Percentiles rank a stretch among this genome's conserved stretches.
Evolutionary conservation across 2,888 invertebrate genomes (phyloP).

Genomic region (Chrysolina americana): DNA sequence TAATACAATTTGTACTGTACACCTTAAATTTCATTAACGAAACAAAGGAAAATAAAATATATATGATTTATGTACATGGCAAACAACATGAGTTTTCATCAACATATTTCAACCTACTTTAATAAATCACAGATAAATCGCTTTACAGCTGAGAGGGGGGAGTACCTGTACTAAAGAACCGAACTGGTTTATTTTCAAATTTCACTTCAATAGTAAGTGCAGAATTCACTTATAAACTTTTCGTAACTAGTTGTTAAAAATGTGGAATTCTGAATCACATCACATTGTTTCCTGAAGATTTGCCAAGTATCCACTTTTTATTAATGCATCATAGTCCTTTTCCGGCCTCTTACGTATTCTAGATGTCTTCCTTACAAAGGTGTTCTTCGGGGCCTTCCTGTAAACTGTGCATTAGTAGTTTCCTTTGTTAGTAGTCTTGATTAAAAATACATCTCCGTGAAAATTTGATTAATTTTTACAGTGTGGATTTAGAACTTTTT

Average conservation of each 20-base stretch:
- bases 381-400: slow-evolving; percentile 31
- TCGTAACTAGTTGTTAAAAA: background rate
- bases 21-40: slow-evolving; percentile 30
- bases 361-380: slow-evolving; percentile 25
- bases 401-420: slow-evolving; percentile 3
- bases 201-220: background rate
- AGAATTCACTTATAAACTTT: slow-evolving; percentile 18
- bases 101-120: slow-evolving; percentile 24
- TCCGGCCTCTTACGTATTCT: slow-evolving; percentile 25
- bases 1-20: slow-evolving; percentile 38
- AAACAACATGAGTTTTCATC: slow-evolving; percentile 23
- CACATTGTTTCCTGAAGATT: slow-evolving; percentile 8
- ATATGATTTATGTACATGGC: slow-evolving; percentile 36
- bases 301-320: slow-evolving; percentile 30
- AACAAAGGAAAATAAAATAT: slow-evolving; percentile 27
- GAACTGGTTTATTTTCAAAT: background rate
- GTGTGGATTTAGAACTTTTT: no score
- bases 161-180: slow-evolving; percentile 22
- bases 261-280: background rate
- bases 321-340: slow-evolving; percentile 35
- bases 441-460: no score
- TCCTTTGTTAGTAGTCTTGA: no score
- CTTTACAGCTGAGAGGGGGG: slow-evolving; percentile 36
- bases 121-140: slow-evolving; percentile 41
- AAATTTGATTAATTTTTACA: no score